These are phyloP conservation scores for Vanacampus margaritifer DNA, from an alignment of 2,113 vertebrate species.

Conservation along the genomic window DNA sequence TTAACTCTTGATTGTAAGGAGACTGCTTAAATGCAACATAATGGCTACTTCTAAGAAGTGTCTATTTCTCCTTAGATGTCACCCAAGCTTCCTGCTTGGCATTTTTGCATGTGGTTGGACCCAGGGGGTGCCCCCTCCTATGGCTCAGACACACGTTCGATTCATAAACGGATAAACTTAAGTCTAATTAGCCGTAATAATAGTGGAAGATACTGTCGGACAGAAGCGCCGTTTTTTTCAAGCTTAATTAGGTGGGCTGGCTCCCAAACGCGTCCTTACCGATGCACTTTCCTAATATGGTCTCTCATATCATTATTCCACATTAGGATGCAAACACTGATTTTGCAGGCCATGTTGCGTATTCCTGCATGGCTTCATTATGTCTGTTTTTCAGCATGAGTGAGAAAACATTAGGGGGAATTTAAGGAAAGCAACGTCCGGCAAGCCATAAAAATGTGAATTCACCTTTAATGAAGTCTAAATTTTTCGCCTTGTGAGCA, in stretches of 20 bases:
- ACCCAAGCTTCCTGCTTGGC: not conserved
- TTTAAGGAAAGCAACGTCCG: slow-evolving; percentile 18
- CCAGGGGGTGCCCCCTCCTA: not conserved
- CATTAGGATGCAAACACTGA: slow-evolving; percentile 24
- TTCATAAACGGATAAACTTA: slow-evolving; percentile 34
- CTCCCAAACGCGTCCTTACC: slow-evolving; percentile 28
- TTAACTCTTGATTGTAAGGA: too few relatives aligned
- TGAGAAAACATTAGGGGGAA: slow-evolving; percentile 4
- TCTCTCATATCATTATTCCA: slow-evolving; percentile 37
- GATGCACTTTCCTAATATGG: slow-evolving; percentile 33
- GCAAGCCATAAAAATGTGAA: slow-evolving; percentile 18
- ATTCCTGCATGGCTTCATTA: slow-evolving; percentile 32
- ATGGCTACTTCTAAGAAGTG: too few relatives aligned
- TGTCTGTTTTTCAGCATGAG: slow-evolving; percentile 5
- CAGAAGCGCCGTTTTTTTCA: slow-evolving; percentile 21
- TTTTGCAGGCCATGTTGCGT: slow-evolving; percentile 13
- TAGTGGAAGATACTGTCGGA: slow-evolving; percentile 27
- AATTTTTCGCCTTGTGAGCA: slow-evolving; percentile 3
- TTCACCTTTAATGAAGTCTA: slow-evolving; percentile 13
- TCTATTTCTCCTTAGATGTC: not conserved
- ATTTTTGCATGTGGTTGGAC: not conserved
- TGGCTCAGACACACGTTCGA: not conserved
- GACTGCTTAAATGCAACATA: too few relatives aligned
- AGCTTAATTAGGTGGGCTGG: slow-evolving; percentile 54
- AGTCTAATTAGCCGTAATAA: slow-evolving; percentile 46